These are phyloP conservation scores for Matsumyia berberina DNA, from an alignment of 2,888 invertebrate genomes.

Conservation along the genomic window DNA sequence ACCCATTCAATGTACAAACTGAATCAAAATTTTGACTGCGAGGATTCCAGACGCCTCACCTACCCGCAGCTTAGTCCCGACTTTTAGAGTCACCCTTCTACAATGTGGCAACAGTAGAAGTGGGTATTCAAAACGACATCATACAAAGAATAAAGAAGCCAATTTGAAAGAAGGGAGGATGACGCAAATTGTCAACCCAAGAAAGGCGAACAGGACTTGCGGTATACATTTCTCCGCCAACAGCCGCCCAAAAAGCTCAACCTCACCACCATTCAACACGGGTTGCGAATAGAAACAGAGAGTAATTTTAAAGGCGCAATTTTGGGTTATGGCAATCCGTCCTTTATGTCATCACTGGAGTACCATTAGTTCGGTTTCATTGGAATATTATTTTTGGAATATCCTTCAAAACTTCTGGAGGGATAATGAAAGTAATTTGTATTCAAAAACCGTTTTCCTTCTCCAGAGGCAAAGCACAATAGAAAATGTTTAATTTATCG, in stretches of 20 bases:
- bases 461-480: slow-evolving; percentile 37
- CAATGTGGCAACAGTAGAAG: slow-evolving; percentile 18
- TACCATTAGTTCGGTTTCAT: slow-evolving; percentile 61
- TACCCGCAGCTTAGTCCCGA: slow-evolving; percentile 5
- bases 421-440: slow-evolving; percentile 74
- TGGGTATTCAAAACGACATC: slow-evolving; percentile 53
- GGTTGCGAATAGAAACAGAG: slow-evolving; percentile 30
- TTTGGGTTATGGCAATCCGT: slow-evolving; percentile 63
- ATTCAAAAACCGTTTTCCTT: slow-evolving; percentile 63
- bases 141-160: slow-evolving; percentile 47
- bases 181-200: slow-evolving; percentile 22
- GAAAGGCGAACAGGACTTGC: neutral
- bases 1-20: slow-evolving; percentile 34
- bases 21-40: slow-evolving; percentile 46
- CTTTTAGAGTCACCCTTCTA: neutral
- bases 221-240: slow-evolving; percentile 29
- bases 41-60: neutral
- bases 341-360: slow-evolving; percentile 66
- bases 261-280: slow-evolving; percentile 19
- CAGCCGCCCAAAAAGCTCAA: slow-evolving; percentile 8
- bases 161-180: slow-evolving; percentile 31
- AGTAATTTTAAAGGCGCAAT: slow-evolving; percentile 61
- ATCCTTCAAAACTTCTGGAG: slow-evolving; percentile 53
- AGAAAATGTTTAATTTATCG: slow-evolving; percentile 61
- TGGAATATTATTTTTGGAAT: slow-evolving; percentile 67